Evolutionary conservation across 2,797 vertebrate genomes (phyloP).

Genomic region (Cyprinella venusta): DNA sequence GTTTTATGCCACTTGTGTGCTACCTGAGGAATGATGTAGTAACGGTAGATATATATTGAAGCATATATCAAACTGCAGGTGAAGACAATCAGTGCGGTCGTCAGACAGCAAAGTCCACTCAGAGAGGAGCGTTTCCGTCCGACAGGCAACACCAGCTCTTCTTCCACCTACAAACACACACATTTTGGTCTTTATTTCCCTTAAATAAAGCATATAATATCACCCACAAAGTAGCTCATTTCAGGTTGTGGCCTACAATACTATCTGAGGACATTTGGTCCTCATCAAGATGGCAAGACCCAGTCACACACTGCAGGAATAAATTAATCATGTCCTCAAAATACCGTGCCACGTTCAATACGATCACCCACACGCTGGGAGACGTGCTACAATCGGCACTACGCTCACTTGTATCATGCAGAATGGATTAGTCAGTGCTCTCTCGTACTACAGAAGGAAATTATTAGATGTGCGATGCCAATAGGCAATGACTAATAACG

Average conservation of each 20-base stretch:
- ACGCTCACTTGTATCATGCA: constrained; percentile 3
- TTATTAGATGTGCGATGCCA: constrained; percentile 56
- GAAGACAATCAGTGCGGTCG: constrained; percentile 85
- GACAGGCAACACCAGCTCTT: constrained; percentile 76
- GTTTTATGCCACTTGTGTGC: constrained; percentile 9
- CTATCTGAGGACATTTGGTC: neutral
- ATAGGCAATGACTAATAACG: constrained; percentile 67
- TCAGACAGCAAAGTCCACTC: constrained; percentile 89
- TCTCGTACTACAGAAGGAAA: constrained; percentile 40
- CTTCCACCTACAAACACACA: constrained; percentile 74
- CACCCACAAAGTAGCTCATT: constrained; percentile 13
- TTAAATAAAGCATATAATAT: neutral
- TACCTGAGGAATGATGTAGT: constrained; percentile 91
- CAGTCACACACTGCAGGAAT: neutral
- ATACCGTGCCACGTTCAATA: neutral
- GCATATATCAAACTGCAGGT: constrained; percentile 88
- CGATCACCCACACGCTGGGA: constrained; percentile 31
- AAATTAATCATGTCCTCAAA: constrained; percentile 22
- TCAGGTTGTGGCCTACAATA: neutral
- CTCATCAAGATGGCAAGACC: neutral
- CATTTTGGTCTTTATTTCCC: neutral
- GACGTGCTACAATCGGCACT: constrained; percentile 30
- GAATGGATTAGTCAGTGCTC: constrained; percentile 23
- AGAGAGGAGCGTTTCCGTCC: constrained; percentile 78
- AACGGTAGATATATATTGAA: constrained; percentile 91